phyloP scores from a whole-genome alignment of 2,113 vertebrate species.

The Corythoichthys intestinalis region DNA sequence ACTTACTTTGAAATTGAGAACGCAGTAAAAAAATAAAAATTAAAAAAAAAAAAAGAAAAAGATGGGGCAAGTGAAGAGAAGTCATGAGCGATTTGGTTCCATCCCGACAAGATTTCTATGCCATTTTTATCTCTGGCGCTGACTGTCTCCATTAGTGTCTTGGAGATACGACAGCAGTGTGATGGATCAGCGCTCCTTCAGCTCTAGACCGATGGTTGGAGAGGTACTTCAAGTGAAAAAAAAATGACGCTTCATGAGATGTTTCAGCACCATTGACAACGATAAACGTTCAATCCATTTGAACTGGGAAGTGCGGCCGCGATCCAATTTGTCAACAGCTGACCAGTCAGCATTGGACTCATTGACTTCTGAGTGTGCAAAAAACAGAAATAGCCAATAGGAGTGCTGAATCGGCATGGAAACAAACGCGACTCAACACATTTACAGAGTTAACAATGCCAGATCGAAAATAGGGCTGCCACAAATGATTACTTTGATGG shows the following conservation, averaged over 20 bases:
- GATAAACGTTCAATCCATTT: no score
- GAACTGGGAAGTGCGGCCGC: no score
- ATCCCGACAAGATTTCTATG: conserved; percentile 12
- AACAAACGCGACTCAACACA: conserved; percentile 7
- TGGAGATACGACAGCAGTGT: conserved; percentile 33
- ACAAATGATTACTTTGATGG: no score
- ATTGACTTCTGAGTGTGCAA: conserved; percentile 10
- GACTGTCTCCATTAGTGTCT: conserved; percentile 19
- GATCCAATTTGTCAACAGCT: not conserved
- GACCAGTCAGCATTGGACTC: conserved; percentile 4
- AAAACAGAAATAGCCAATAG: conserved; percentile 4
- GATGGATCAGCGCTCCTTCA: conserved; percentile 35
- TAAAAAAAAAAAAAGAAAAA: conserved; percentile 23
- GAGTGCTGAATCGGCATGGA: conserved; percentile 19
- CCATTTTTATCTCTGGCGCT: conserved; percentile 17
- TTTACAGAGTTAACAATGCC: not conserved
- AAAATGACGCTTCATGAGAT: not conserved
- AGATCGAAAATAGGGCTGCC: not conserved
- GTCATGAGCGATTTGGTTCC: conserved; percentile 14
- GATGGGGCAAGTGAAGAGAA: conserved; percentile 12
- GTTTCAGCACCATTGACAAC: no score
- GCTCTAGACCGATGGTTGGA: conserved; percentile 21
- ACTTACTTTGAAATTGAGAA: conserved; percentile 27
- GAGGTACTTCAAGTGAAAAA: conserved; percentile 10
- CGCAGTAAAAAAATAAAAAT: conserved; percentile 18